These are phyloP conservation scores for Idaea dimidiata DNA, from an alignment of 2,888 invertebrate species.

Conservation along the genomic window DNA sequence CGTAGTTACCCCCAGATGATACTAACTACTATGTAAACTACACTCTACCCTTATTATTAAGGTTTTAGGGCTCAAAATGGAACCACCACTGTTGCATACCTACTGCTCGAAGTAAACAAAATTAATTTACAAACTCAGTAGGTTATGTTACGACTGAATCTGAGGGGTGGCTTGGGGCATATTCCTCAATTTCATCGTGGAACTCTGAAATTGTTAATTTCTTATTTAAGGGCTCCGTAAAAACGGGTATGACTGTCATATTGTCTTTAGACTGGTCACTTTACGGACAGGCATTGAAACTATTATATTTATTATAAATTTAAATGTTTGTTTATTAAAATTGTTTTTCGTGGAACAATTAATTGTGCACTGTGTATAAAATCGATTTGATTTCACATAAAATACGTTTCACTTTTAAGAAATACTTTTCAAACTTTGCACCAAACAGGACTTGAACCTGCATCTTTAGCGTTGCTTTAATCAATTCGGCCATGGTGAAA, in stretches of 20 bases:
- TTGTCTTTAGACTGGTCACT: not conserved
- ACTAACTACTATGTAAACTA: constrained; percentile 19
- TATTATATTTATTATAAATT: not conserved
- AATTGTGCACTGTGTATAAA: too few relatives aligned
- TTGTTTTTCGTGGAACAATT: too few relatives aligned
- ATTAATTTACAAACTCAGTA: constrained; percentile 28
- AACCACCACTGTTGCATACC: not conserved
- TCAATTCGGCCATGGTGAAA: too few relatives aligned
- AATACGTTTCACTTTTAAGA: too few relatives aligned
- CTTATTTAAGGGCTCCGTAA: not conserved
- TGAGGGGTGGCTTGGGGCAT: constrained; percentile 10
- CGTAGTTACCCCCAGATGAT: constrained; percentile 26
- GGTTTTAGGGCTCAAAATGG: constrained; percentile 15
- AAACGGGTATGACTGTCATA: constrained; percentile 5
- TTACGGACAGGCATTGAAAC: not conserved
- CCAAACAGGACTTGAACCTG: too few relatives aligned
- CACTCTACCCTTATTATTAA: constrained; percentile 11
- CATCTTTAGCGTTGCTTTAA: too few relatives aligned
- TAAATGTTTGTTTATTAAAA: too few relatives aligned
- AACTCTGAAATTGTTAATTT: not conserved
- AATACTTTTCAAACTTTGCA: too few relatives aligned
- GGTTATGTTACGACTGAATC: constrained; percentile 20
- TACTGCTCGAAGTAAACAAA: constrained; percentile 23
- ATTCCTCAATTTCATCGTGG: not conserved
- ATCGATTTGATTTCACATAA: too few relatives aligned